Evolutionary conservation across 2,113 vertebrate genomes (phyloP), one percentile per base, ranked within the genome.

Genomic region (Dicerorhinus sumatrensis): DNA sequence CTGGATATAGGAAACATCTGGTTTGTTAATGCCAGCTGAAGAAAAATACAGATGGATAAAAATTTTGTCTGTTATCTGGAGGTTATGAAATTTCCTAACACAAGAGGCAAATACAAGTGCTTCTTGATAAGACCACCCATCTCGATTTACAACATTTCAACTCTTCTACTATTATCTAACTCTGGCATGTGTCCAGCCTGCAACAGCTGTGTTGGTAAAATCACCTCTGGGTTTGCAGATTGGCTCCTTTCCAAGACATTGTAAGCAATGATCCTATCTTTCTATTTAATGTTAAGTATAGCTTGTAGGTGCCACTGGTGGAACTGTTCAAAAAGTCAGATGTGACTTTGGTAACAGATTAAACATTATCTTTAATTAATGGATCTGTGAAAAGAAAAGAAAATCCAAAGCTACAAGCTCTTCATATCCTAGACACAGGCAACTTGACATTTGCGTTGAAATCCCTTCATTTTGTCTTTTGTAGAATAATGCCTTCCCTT

Each of bases 281-380:
- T 82, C 72, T 93, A 89, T n/a, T 82, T 82, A 93, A 94, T 83
- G 31, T 79, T 93, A 98, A 96, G 51, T 89, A n/a, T 79, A 63
- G 23, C 27, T 97, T 89, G 39, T 94, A 94, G 42, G 42, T 96
- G 51, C 33, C 27, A 58, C 25, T 56, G 39, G 92, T 39, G 69
- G 33, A 91, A 86, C 13, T 87, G 39, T 75, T 81, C 65, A 94
- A 93, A 95, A 84, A 96, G 69, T 94, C 46, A 86, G 48, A 82
- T 83, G 91, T 75, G 62, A 96, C 85, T 96, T 76, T 86, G 70
- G 42, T 91, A 75, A 81, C 85, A 94, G 31, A 96, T 97, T 82
- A 94, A 92, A 54, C 31, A 29, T 86, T 91, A 95, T 94, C 72
- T 97, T 95, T 89, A 95, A 96, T 97, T 86, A 97, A 89, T 56